Base-by-base conservation (phyloP, 2,113 vertebrate species). In the Haplochromis vanheusdeni region DNA sequence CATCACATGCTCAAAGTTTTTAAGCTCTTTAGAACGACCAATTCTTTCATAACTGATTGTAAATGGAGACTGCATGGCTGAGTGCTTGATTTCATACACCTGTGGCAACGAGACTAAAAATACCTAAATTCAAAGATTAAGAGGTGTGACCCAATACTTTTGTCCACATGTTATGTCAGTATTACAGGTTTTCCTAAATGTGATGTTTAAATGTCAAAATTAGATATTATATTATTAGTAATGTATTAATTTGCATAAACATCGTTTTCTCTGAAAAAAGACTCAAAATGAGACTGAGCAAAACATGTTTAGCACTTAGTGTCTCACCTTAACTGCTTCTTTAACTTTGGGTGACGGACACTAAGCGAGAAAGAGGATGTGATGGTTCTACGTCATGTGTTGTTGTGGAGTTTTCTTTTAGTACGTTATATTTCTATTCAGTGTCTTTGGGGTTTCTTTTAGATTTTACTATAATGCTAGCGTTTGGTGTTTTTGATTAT, bases 241-340 rank as follows among this genome's bases (percentile, higher is more conserved):
- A 75, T 47, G 42, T 7, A 28, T 47, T 75, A 17, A 28, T 75
- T 75, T 75, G 68, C 68, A 47, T 47, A 10, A 75, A 28, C 23
- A 10, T 45, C 0, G 0, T 58, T 49, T 77, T 77, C 6, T 31
- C 42, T 49, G 42, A 49, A n/a, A n/a, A 26, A 49, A 31, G 5
- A 28, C 42, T 77, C 70, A 77, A 77, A 19, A 31, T 28, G 16
- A 49, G 2, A 28, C 42, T 7, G 26, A 49, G 12, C 8, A 26
- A 73, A 28, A 10, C 9, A 49, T 28, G 42, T 47, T 75, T 26
- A 47, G 1, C 14, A 10, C 40, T 23, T 75, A 14, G 12, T 73
- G 68, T 73, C 70, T 73, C 40, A 6, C 9, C 23, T 75, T 75
- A 75, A 47, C 23, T 26, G 14, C 40, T 47, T 75, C 37, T 73